Conservation (phyloP, 2,888 invertebrate genomes). For the Acrobasis repandana region DNA sequence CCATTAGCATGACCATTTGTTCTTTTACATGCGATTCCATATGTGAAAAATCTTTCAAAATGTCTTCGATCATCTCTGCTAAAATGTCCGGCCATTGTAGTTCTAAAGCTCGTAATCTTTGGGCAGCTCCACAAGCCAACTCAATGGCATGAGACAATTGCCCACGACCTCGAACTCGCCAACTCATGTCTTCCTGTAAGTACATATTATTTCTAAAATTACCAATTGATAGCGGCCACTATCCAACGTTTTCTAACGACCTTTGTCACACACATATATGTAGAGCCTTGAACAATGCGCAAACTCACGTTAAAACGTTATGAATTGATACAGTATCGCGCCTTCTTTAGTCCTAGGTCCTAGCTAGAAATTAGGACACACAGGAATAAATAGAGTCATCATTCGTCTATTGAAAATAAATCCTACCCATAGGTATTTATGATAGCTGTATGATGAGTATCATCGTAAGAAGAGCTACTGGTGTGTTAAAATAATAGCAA, state of each 20-base stretch:
- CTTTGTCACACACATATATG: too few relatives aligned
- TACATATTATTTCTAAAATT: slow-evolving; percentile 9
- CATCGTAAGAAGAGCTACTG: not conserved
- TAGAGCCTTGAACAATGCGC: too few relatives aligned
- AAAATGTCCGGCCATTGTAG: slow-evolving; percentile 90
- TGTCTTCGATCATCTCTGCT: slow-evolving; percentile 89
- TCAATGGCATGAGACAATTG: slow-evolving; percentile 88
- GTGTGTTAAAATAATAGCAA: not conserved
- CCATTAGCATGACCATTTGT: slow-evolving; percentile 81
- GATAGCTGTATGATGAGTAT: too few relatives aligned
- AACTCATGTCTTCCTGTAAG: slow-evolving; percentile 86
- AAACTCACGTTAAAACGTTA: too few relatives aligned
- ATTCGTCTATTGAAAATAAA: too few relatives aligned
- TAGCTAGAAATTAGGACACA: too few relatives aligned
- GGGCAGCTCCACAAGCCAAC: slow-evolving; percentile 89
- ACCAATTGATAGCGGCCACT: too few relatives aligned
- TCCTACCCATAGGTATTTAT: too few relatives aligned
- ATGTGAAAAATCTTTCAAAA: slow-evolving; percentile 90
- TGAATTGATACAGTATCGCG: too few relatives aligned
- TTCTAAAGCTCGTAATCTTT: slow-evolving; percentile 89
- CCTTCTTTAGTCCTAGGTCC: too few relatives aligned
- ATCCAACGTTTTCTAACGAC: too few relatives aligned
- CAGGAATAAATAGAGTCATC: too few relatives aligned
- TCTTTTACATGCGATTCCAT: slow-evolving; percentile 91
- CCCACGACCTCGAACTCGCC: slow-evolving; percentile 89